Conservation (phyloP, 2,113 vertebrate species). For the Erinaceus europaeus region DNA sequence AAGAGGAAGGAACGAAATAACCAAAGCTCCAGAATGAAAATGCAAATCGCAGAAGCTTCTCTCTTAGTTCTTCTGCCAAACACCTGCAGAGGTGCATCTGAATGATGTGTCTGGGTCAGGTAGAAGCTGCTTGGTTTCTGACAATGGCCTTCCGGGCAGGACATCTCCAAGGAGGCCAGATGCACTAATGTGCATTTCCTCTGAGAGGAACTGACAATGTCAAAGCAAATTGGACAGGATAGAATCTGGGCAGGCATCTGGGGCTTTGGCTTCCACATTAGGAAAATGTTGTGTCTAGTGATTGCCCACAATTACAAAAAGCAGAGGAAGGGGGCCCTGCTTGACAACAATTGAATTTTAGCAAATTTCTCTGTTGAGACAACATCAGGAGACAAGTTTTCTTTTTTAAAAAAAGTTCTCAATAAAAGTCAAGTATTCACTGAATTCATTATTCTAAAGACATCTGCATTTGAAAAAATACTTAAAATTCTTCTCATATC, state of each 20-base stretch:
- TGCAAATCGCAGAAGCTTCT: slow-evolving; percentile 9
- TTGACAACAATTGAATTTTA: slow-evolving; percentile 36
- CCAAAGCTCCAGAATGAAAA: background rate
- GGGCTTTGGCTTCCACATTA: slow-evolving; percentile 3
- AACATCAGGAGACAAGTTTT: slow-evolving; percentile 28
- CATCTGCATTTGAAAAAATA: slow-evolving; percentile 68
- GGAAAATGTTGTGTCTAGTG: slow-evolving; percentile 36
- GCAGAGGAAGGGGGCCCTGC: slow-evolving; percentile 7
- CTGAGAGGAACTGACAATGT: slow-evolving; percentile 39
- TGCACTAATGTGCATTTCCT: slow-evolving; percentile 53
- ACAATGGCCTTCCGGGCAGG: background rate
- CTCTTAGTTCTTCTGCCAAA: slow-evolving; percentile 45
- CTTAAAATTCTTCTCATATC: slow-evolving; percentile 74
- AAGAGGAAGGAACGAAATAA: slow-evolving; percentile 14
- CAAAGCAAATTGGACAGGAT: slow-evolving; percentile 40
- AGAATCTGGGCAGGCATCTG: slow-evolving; percentile 47
- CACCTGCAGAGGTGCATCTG: slow-evolving; percentile 20
- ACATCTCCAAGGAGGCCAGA: background rate
- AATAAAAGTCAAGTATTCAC: slow-evolving; percentile 47
- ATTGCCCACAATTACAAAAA: slow-evolving; percentile 27
- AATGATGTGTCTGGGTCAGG: slow-evolving; percentile 12
- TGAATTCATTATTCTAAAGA: slow-evolving; percentile 63
- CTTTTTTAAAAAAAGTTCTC: slow-evolving; percentile 34
- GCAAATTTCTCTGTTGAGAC: slow-evolving; percentile 15
- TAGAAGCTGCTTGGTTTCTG: slow-evolving; percentile 22